Percentiles rank a stretch among this genome's conserved stretches.
phyloP scores from a whole-genome alignment of 2,888 invertebrate genomes.

The Dicyrtomina minuta region DNA sequence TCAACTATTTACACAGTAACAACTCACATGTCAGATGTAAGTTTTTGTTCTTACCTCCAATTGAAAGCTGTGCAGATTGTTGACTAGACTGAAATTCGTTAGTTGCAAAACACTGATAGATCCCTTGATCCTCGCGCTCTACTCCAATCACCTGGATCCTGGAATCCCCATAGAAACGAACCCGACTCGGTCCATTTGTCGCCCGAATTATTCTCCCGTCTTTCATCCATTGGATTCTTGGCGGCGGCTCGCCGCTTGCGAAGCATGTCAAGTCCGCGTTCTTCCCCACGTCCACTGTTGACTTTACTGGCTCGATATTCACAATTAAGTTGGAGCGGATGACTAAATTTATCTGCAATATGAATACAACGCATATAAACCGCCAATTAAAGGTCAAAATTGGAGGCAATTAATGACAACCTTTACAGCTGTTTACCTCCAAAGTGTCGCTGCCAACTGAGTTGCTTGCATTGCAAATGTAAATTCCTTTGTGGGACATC shows the following conservation, averaged over 20 bases:
- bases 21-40: not conserved
- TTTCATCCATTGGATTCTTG: conserved; percentile 60
- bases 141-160: conserved; percentile 62
- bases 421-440: conserved; percentile 56
- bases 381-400: not conserved
- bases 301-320: conserved; percentile 64
- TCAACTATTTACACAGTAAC: not conserved
- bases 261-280: conserved; percentile 71
- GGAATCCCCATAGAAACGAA: conserved; percentile 65
- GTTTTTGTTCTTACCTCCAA: conserved; percentile 57
- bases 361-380: not conserved
- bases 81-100: conserved; percentile 65
- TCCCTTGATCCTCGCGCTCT: conserved; percentile 71
- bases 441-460: conserved; percentile 71
- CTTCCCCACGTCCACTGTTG: conserved; percentile 72
- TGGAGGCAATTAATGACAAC: not conserved
- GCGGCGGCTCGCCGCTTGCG: conserved; percentile 56
- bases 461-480: conserved; percentile 64
- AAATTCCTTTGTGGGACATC: conserved; percentile 60
- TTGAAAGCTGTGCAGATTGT: conserved; percentile 58
- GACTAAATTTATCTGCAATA: conserved; percentile 61
- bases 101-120: conserved; percentile 74
- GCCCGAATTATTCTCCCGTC: conserved; percentile 57
- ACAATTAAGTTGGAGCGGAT: conserved; percentile 68
- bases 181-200: conserved; percentile 64